Evolutionary conservation across 2,113 vertebrate species (phyloP).

Genomic region (Micronycteris hirsuta): DNA sequence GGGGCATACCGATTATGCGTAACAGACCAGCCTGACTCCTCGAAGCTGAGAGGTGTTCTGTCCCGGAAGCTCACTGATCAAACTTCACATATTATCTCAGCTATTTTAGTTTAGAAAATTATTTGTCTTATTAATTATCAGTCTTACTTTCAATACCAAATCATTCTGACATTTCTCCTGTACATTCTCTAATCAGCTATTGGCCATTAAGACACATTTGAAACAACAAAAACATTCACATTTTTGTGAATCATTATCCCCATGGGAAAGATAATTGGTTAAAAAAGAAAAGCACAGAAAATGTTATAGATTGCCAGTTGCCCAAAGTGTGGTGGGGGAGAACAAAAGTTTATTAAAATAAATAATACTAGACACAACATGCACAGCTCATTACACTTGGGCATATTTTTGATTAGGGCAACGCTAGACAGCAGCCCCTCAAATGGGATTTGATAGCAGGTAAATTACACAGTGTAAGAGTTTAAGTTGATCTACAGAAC

Average conservation of each 20-base stretch:
- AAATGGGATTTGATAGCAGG: conserved; percentile 77
- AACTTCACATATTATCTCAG: not conserved
- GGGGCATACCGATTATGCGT: fast-evolving
- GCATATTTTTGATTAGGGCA: conserved; percentile 71
- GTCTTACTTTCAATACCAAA: not conserved
- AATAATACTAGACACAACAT: conserved; percentile 64
- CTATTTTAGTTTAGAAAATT: not conserved
- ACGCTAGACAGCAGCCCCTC: conserved; percentile 58
- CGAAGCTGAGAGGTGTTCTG: not conserved
- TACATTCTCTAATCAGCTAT: not conserved
- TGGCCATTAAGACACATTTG: not conserved
- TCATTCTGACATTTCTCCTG: not conserved
- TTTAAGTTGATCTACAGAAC: conserved; percentile 72
- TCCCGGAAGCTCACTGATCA: not conserved
- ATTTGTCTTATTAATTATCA: not conserved
- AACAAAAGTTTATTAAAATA: conserved; percentile 66
- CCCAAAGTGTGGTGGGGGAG: conserved; percentile 18
- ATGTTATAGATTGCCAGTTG: conserved; percentile 19
- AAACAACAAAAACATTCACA: not conserved
- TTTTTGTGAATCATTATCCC: not conserved
- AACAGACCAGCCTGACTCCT: not conserved
- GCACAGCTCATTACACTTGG: conserved; percentile 71
- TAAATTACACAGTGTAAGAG: conserved; percentile 70
- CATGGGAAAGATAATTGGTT: conserved; percentile 39
- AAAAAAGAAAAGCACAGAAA: conserved; percentile 1